Conservation (phyloP, 2,888 invertebrate genomes). For the Tryphoninae sp. region DNA sequence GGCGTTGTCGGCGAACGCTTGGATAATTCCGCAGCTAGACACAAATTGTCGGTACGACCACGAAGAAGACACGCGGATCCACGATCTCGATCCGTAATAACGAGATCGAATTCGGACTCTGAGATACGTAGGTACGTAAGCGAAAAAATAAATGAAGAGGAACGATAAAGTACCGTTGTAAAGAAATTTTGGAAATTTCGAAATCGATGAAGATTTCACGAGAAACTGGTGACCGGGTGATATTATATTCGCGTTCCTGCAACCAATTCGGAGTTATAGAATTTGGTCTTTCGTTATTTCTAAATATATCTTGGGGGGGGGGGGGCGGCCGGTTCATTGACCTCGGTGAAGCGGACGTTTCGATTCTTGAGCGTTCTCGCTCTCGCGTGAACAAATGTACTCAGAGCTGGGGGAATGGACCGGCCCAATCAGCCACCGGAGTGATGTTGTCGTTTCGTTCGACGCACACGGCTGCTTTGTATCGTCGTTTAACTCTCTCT, state of each 20-base stretch:
- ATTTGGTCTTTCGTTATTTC: background rate
- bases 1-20: slow-evolving; percentile 83
- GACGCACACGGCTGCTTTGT: slow-evolving; percentile 12
- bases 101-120: slow-evolving; percentile 73
- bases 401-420: slow-evolving; percentile 30
- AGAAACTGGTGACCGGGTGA: background rate
- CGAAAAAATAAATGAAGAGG: background rate
- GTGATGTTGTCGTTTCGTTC: background rate
- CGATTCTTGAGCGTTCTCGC: slow-evolving; percentile 33
- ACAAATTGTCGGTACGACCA: slow-evolving; percentile 89
- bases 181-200: background rate
- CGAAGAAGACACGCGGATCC: slow-evolving; percentile 86
- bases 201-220: too few species aligned
- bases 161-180: background rate
- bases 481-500: slow-evolving; percentile 24
- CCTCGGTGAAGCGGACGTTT: slow-evolving; percentile 34
- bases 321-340: slow-evolving; percentile 44
- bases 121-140: slow-evolving; percentile 71
- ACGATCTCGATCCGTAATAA: slow-evolving; percentile 75
- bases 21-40: slow-evolving; percentile 88
- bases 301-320: background rate
- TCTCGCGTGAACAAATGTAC: slow-evolving; percentile 56
- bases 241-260: background rate
- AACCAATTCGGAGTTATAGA: background rate
- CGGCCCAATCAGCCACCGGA: slow-evolving; percentile 18